Evolutionary conservation across 2,888 invertebrate species (phyloP).

Genomic region (Morpho achilles): DNA sequence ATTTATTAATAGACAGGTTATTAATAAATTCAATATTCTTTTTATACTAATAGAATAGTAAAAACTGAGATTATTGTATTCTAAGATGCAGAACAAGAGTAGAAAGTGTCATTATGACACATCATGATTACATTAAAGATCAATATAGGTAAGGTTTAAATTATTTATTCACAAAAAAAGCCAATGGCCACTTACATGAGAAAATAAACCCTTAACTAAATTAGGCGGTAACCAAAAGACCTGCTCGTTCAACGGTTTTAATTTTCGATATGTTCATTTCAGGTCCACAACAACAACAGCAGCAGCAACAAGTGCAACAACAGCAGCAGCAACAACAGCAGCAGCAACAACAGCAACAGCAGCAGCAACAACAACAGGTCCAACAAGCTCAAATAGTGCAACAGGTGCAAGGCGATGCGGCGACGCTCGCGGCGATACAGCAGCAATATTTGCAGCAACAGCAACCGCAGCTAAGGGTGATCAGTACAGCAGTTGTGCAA

Average conservation of each 20-base stretch:
- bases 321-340: conserved; percentile 42
- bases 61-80: too few relatives aligned
- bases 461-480: conserved; percentile 78
- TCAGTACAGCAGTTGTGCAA: conserved; percentile 79
- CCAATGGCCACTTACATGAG: too few relatives aligned
- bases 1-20: too few relatives aligned
- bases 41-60: too few relatives aligned
- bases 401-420: conserved; percentile 64
- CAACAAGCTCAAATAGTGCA: conserved; percentile 55
- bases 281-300: conserved; percentile 41
- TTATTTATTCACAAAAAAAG: background rate
- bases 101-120: too few relatives aligned
- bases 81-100: too few relatives aligned
- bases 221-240: too few relatives aligned
- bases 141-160: background rate
- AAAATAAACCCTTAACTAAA: too few relatives aligned
- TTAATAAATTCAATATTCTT: too few relatives aligned
- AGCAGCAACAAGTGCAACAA: conserved; percentile 42
- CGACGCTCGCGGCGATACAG: conserved; percentile 70
- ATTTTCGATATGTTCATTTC: conserved; percentile 21
- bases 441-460: conserved; percentile 72
- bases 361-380: conserved; percentile 60
- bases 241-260: too few relatives aligned
- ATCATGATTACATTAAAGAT: background rate
- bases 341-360: conserved; percentile 51